Evolutionary conservation across 1,140 invertebrate species (phyloP).

Genomic region (Platorchestia sp.): DNA sequence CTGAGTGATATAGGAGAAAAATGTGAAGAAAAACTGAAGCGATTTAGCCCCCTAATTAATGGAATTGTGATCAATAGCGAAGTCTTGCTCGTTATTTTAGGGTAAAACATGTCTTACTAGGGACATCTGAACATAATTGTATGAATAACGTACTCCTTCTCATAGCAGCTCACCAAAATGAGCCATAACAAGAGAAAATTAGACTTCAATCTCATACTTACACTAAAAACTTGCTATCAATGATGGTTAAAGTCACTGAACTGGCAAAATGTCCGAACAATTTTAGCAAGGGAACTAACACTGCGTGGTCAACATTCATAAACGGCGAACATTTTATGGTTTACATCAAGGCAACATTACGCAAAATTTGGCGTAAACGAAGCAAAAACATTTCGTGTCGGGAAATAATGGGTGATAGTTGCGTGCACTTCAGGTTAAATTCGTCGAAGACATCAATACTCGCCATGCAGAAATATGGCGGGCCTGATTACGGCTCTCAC

Average conservation of each 20-base stretch:
- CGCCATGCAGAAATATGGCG: conserved; percentile 7
- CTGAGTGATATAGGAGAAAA: neutral
- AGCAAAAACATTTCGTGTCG: neutral
- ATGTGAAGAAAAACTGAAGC: neutral
- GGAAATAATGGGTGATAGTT: neutral
- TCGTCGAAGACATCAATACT: conserved; percentile 18
- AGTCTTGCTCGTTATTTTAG: neutral
- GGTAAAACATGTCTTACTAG: neutral
- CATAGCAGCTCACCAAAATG: too few species aligned
- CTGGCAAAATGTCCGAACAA: neutral
- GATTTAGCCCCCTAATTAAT: neutral
- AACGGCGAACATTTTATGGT: neutral
- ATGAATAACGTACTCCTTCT: neutral
- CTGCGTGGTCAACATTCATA: neutral
- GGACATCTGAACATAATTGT: neutral
- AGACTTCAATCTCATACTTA: neutral
- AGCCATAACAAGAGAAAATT: neutral
- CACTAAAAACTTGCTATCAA: neutral
- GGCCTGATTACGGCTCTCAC: neutral
- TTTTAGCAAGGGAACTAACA: neutral
- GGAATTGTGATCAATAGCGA: neutral
- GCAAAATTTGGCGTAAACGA: neutral
- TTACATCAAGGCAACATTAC: neutral
- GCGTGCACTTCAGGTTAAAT: conserved; percentile 22
- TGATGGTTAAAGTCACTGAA: neutral